Percentiles rank a stretch among this genome's conserved stretches.
phyloP scores from a whole-genome alignment of 2,113 vertebrate species.

The Canis aureus region DNA sequence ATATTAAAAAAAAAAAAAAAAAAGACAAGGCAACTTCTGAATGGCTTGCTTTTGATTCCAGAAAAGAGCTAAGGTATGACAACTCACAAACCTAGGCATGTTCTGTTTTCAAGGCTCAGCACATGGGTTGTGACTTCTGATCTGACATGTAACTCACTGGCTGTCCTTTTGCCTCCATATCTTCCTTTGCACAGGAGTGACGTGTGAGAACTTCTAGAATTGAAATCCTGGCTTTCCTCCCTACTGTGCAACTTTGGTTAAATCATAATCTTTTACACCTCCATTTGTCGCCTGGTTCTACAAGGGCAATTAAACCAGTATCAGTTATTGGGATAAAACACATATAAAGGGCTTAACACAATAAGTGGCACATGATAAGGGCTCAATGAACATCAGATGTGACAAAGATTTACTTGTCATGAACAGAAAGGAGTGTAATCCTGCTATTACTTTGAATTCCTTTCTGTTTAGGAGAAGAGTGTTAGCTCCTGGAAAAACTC shows the following conservation, averaged over 20 bases:
- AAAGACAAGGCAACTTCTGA: not conserved
- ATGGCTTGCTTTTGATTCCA: not conserved
- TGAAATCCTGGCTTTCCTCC: not conserved
- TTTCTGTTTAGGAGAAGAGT: not conserved
- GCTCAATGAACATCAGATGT: not conserved
- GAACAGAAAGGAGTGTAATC: not conserved
- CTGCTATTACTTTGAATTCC: not conserved
- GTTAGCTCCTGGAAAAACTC: not conserved
- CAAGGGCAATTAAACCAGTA: not conserved
- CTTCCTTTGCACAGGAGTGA: not conserved
- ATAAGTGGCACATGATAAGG: not conserved
- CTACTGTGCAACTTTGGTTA: not conserved
- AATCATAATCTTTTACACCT: not conserved
- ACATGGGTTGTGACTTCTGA: not conserved
- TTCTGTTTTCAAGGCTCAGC: not conserved
- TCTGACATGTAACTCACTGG: not conserved
- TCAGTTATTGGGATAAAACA: not conserved
- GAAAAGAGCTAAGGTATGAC: not conserved
- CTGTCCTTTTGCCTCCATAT: not conserved
- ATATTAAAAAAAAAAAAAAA: not conserved
- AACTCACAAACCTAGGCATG: fast-evolving
- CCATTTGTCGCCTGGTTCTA: not conserved
- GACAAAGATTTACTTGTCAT: not conserved
- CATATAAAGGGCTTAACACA: not conserved
- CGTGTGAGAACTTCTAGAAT: not conserved